Percentiles rank a stretch among this genome's conserved stretches.
Evolutionary conservation across 1,140 invertebrate species (phyloP).

Genomic region (Campoletis sonorensis): DNA sequence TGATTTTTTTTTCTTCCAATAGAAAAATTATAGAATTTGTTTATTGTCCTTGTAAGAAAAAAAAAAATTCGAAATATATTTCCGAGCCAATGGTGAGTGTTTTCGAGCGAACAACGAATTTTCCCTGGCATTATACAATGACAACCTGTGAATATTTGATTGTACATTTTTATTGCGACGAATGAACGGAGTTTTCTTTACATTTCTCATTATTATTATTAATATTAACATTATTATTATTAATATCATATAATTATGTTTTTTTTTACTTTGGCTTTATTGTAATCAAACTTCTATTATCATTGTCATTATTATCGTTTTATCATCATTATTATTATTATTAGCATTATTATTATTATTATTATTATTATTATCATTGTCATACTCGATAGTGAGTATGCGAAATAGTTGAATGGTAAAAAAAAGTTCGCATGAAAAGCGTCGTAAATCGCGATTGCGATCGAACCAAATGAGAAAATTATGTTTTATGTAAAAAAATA

Average conservation of each 20-base stretch:
- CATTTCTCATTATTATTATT: constrained; percentile 4
- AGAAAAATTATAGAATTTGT: constrained; percentile 8
- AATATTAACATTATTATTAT: neutral
- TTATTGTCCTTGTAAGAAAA: neutral
- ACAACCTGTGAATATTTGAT: constrained; percentile 5
- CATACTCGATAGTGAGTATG: neutral
- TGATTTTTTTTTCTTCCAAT: too few species aligned
- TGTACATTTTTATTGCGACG: neutral
- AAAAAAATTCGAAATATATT: constrained; percentile 22
- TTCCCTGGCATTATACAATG: constrained; percentile 2
- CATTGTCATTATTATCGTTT: neutral
- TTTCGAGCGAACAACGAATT: constrained; percentile 9
- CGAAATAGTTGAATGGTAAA: neutral
- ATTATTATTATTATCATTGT: neutral
- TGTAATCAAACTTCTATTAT: constrained; percentile 14
- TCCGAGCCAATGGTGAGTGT: neutral
- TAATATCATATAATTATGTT: constrained; percentile 1
- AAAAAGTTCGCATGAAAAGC: neutral
- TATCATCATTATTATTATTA: neutral
- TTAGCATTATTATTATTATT: neutral
- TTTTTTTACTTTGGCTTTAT: constrained; percentile 1
- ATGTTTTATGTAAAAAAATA: neutral
- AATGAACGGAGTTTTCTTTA: neutral
- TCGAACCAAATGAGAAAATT: constrained; percentile 10
- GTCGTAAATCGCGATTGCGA: neutral